phyloP scores from a whole-genome alignment of 2,797 vertebrate species.

The Ispidina picta region DNA sequence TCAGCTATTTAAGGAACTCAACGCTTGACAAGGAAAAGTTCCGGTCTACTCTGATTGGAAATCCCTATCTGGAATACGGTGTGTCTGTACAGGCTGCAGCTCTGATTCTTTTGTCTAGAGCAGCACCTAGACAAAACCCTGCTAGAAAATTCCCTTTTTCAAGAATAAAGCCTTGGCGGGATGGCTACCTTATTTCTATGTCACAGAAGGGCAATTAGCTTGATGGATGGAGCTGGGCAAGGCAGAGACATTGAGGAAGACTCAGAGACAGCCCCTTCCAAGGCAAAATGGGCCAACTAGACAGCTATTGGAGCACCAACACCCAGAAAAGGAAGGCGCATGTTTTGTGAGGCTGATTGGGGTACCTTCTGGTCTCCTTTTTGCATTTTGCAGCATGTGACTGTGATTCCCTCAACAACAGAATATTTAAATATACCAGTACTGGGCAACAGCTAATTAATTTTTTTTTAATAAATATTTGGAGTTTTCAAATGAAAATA shows the following conservation, averaged over 20 bases:
- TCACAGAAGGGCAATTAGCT: not conserved
- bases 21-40: constrained; percentile 21
- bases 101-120: not conserved
- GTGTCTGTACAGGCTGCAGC: not conserved
- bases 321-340: fast-evolving
- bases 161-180: not conserved
- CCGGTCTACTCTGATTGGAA: constrained; percentile 10
- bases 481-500: not conserved
- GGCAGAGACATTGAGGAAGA: not conserved
- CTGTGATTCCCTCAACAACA: not conserved
- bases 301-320: not conserved
- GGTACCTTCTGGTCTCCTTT: not conserved
- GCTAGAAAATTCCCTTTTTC: not conserved
- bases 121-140: not conserved
- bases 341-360: not conserved
- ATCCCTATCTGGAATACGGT: not conserved
- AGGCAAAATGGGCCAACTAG: not conserved
- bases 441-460: not conserved
- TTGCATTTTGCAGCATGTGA: not conserved
- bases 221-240: not conserved
- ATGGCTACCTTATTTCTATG: not conserved
- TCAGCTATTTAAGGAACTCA: constrained; percentile 44
- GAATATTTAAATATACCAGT: not conserved
- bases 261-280: not conserved
- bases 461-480: not conserved